Conservation (phyloP, 2,888 invertebrate genomes). For the Pseudanteris insignis region DNA sequence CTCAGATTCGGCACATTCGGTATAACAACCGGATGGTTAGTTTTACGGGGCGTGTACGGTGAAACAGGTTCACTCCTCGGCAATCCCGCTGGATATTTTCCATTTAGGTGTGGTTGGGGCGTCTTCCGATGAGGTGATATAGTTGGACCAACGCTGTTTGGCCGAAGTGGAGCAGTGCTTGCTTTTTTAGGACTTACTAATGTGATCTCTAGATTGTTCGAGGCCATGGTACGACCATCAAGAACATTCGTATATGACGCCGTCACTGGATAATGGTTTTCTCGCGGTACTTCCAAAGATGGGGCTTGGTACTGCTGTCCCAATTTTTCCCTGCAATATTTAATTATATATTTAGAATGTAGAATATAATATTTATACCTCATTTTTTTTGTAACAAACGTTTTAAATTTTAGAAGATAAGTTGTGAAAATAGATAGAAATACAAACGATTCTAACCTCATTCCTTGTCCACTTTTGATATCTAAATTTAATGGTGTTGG, state of each 20-base stretch:
- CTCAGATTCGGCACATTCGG: conserved; percentile 64
- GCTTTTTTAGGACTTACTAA: conserved; percentile 69
- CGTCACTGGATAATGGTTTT: conserved; percentile 43
- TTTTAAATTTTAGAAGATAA: too few species aligned
- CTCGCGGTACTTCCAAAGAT: conserved; percentile 52
- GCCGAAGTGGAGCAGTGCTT: conserved; percentile 46
- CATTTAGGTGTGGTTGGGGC: conserved; percentile 69
- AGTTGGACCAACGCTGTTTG: conserved; percentile 35
- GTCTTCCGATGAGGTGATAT: conserved; percentile 54
- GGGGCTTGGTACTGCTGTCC: conserved; percentile 12
- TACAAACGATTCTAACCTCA: conserved; percentile 48
- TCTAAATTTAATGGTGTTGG: conserved; percentile 67
- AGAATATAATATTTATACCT: too few species aligned
- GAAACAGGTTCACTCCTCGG: conserved; percentile 65
- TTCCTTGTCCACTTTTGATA: conserved; percentile 64
- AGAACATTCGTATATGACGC: conserved; percentile 59
- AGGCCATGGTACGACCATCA: conserved; percentile 69
- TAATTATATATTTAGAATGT: background rate
- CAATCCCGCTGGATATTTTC: conserved; percentile 67
- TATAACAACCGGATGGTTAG: conserved; percentile 57
- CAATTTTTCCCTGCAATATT: conserved; percentile 26
- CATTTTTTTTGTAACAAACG: too few species aligned
- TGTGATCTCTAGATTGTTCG: conserved; percentile 77
- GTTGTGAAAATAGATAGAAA: background rate
- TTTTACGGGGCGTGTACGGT: conserved; percentile 59